These are phyloP conservation scores for Chroicocephalus ridibundus DNA, from an alignment of 2,113 vertebrate species.

Conservation along the genomic window DNA sequence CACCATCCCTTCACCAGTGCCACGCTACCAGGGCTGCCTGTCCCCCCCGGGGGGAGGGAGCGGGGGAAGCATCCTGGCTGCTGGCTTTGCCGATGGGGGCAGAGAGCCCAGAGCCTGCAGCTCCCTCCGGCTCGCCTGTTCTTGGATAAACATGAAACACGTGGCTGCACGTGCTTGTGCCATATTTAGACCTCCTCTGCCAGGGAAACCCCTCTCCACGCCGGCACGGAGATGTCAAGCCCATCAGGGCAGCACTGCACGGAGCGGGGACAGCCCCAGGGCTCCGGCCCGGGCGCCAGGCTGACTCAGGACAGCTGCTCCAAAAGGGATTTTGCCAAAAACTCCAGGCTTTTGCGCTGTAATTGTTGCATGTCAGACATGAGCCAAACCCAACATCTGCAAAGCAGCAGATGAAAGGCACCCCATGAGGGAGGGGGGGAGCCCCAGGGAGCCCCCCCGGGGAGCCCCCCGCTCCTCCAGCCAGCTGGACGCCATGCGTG, in stretches of 20 bases:
- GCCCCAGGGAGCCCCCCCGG: not conserved
- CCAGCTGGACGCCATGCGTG: not conserved
- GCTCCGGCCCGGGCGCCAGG: not conserved
- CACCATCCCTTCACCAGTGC: not conserved
- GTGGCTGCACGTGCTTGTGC: not conserved
- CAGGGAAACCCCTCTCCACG: not conserved
- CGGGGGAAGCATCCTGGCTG: accelerated
- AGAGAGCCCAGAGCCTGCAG: not conserved
- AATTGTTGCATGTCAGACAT: not conserved
- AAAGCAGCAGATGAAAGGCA: slow-evolving; percentile 29
- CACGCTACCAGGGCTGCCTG: accelerated
- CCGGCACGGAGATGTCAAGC: not conserved
- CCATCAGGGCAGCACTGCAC: accelerated
- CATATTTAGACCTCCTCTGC: not conserved
- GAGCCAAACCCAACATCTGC: slow-evolving; percentile 47
- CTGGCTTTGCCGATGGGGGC: accelerated
- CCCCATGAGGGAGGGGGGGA: not conserved
- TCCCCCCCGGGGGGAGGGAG: accelerated
- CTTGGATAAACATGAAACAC: not conserved
- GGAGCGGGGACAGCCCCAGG: accelerated
- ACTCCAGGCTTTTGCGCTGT: not conserved
- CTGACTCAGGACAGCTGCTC: slow-evolving; percentile 48
- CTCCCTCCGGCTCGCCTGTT: accelerated
- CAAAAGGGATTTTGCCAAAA: slow-evolving; percentile 12
- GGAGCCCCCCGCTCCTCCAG: not conserved